Evolutionary conservation across 2,888 invertebrate genomes (phyloP).

Genomic region (Candidula unifasciata): DNA sequence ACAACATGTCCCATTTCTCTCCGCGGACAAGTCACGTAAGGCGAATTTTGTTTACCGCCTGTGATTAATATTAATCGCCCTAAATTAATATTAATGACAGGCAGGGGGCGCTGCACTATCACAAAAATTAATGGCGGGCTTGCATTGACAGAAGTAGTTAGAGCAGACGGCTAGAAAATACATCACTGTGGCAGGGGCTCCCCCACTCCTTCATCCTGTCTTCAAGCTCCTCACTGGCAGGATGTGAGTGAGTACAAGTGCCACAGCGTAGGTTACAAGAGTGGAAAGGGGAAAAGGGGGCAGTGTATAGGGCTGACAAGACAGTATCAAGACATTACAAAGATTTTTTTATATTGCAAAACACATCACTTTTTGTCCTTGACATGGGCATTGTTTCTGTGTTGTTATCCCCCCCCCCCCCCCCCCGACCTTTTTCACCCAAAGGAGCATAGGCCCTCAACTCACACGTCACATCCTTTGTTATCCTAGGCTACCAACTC

Average conservation of each 20-base stretch:
- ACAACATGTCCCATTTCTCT: not conserved
- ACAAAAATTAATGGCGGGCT: slow-evolving; percentile 17
- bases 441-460: too few species aligned
- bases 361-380: too few species aligned
- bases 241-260: not conserved
- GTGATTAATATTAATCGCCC: slow-evolving; percentile 40
- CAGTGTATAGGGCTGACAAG: not conserved
- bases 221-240: not conserved
- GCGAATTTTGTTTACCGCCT: slow-evolving; percentile 6
- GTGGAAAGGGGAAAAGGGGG: not conserved
- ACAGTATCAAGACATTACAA: not conserved
- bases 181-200: not conserved
- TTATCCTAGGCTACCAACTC: too few species aligned
- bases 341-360: too few species aligned
- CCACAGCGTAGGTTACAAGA: slow-evolving; percentile 35
- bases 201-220: slow-evolving; percentile 1
- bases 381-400: too few species aligned
- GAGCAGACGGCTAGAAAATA: slow-evolving; percentile 14
- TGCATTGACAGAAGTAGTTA: slow-evolving; percentile 35
- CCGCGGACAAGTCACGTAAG: slow-evolving; percentile 3
- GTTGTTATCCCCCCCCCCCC: too few species aligned
- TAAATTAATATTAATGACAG: slow-evolving; percentile 43
- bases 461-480: too few species aligned
- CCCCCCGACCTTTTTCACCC: too few species aligned
- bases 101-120: slow-evolving; percentile 53